A percentile compares a stretch with the other conserved stretches of the same genome.
These are phyloP conservation scores for Dicrurus megarhynchus DNA, from an alignment of 2,113 vertebrate species.

Conservation along the genomic window DNA sequence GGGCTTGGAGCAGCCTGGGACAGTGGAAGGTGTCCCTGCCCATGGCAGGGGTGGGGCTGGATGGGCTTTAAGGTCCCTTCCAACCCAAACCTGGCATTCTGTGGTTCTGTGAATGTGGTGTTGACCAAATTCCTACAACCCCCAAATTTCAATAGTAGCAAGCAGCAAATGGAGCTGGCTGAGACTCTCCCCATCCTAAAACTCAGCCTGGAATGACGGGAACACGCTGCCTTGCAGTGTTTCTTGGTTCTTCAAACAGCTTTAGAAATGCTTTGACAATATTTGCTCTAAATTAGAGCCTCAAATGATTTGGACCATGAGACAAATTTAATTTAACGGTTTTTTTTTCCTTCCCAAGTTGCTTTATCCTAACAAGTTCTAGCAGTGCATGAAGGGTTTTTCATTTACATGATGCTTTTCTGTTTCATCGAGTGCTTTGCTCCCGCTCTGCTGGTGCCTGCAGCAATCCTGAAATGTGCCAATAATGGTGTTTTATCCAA, in stretches of 20 bases:
- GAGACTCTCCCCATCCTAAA: background rate
- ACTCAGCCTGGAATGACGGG: background rate
- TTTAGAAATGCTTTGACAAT: background rate
- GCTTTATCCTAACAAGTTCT: background rate
- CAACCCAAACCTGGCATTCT: background rate
- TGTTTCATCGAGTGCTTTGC: background rate
- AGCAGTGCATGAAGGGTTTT: background rate
- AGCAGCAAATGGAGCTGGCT: background rate
- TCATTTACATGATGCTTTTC: background rate
- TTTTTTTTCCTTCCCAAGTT: background rate
- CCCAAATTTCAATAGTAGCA: background rate
- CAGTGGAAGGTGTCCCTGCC: background rate
- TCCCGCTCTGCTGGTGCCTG: background rate
- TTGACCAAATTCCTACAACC: background rate
- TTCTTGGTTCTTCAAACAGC: background rate
- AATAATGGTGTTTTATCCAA: background rate
- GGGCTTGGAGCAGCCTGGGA: background rate
- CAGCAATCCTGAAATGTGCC: background rate
- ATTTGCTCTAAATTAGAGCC: background rate
- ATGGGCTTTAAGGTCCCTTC: fast-evolving
- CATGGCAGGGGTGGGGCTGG: background rate
- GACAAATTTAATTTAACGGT: background rate
- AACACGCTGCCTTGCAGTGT: background rate
- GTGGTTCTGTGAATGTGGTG: background rate
- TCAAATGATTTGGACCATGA: background rate